Percentiles rank a stretch among this genome's conserved stretches.
These are phyloP conservation scores for Pterostichus niger DNA, from an alignment of 2,888 invertebrate genomes.

Conservation along the genomic window DNA sequence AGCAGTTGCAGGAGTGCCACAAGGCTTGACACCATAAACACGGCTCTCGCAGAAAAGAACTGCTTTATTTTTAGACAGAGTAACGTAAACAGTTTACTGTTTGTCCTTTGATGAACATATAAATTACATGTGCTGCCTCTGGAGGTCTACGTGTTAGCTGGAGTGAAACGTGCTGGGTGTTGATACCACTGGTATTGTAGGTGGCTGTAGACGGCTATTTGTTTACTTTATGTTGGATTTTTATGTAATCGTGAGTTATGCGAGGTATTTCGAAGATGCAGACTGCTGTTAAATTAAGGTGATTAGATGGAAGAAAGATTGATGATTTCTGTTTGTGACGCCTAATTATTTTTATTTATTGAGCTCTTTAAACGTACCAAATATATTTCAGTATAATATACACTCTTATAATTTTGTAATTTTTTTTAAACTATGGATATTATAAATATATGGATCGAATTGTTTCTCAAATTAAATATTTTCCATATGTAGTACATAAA, in stretches of 20 bases:
- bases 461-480: too few species aligned
- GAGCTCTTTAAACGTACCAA: background rate
- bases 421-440: too few species aligned
- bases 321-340: background rate
- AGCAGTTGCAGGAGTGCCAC: constrained; percentile 57
- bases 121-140: constrained; percentile 47
- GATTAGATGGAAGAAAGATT: background rate
- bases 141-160: constrained; percentile 21
- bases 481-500: too few species aligned
- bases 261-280: background rate
- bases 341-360: constrained; percentile 1
- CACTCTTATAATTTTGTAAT: too few species aligned
- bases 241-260: constrained; percentile 1
- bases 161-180: background rate
- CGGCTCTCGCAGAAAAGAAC: constrained; percentile 57
- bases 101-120: constrained; percentile 65
- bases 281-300: background rate
- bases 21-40: constrained; percentile 62
- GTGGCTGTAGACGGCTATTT: background rate
- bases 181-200: background rate
- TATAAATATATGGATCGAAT: too few species aligned
- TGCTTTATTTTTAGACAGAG: constrained; percentile 57
- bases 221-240: background rate
- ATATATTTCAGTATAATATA: too few species aligned
- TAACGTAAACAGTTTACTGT: constrained; percentile 65